phyloP scores from a whole-genome alignment of 2,888 invertebrate species.

The Leptarthrus brevirostris region DNA sequence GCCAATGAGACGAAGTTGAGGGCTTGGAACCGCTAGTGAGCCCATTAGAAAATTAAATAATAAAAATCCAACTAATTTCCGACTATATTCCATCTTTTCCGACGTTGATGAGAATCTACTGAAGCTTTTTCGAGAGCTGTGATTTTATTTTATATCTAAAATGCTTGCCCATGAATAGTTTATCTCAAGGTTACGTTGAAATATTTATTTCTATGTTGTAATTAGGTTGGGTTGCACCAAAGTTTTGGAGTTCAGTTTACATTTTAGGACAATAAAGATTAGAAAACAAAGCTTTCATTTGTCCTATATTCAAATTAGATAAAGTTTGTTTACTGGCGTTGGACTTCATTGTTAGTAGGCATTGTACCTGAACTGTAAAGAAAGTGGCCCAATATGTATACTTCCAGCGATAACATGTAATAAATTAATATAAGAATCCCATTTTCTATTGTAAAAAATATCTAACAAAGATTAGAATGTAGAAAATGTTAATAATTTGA shows the following conservation, averaged over 20 bases:
- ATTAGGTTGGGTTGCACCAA: slow-evolving; percentile 10
- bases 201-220: slow-evolving; percentile 6
- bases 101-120: background rate
- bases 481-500: too few species aligned
- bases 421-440: background rate
- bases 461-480: too few species aligned
- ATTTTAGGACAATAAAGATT: slow-evolving; percentile 6
- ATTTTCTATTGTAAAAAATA: too few species aligned
- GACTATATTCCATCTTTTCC: background rate
- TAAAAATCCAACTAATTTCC: background rate
- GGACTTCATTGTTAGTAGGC: background rate
- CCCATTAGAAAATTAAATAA: too few species aligned
- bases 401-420: background rate
- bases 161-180: background rate
- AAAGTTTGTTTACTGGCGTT: background rate
- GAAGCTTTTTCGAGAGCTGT: background rate
- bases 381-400: background rate
- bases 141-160: slow-evolving; percentile 14
- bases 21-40: background rate
- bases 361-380: background rate
- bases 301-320: slow-evolving; percentile 5
- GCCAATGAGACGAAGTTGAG: slow-evolving; percentile 49
- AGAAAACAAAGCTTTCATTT: slow-evolving; percentile 28
- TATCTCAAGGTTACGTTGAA: slow-evolving; percentile 1
- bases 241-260: background rate